A percentile compares a stretch with the other conserved stretches of the same genome.
phyloP scores from a whole-genome alignment of 2,797 vertebrate genomes.

The Chelmon rostratus region DNA sequence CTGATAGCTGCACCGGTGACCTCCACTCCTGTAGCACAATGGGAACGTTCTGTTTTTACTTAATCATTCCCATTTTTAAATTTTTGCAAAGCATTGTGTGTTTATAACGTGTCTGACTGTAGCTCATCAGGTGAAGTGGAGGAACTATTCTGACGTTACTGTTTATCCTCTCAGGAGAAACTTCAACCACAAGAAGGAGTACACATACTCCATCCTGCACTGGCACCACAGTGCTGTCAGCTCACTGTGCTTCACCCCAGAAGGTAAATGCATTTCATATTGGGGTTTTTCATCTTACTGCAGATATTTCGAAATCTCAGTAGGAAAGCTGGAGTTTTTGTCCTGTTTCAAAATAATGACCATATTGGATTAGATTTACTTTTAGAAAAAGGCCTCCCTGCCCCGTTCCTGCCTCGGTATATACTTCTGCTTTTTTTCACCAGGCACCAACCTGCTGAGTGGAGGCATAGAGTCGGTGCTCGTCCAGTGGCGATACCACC shows the following conservation, averaged over 20 bases:
- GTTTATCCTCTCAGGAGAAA: slow-evolving; percentile 88
- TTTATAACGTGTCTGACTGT: no score
- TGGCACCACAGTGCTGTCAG: slow-evolving; percentile 93
- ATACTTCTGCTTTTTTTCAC: not conserved
- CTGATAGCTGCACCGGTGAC: not conserved
- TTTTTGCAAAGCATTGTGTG: not conserved
- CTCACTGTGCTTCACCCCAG: slow-evolving; percentile 92
- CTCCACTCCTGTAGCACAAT: not conserved
- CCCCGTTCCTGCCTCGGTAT: not conserved
- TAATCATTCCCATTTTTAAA: not conserved
- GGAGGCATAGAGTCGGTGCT: slow-evolving; percentile 96
- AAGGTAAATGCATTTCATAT: slow-evolving; percentile 81
- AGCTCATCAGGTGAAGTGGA: not conserved
- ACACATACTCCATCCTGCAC: slow-evolving; percentile 91
- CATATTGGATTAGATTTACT: not conserved
- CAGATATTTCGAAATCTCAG: not conserved
- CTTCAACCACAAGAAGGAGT: slow-evolving; percentile 90
- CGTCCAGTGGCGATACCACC: slow-evolving; percentile 91
- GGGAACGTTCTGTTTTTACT: not conserved
- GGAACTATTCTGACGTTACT: not conserved
- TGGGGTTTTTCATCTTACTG: not conserved
- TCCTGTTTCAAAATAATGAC: not conserved
- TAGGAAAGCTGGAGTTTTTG: not conserved
- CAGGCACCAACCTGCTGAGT: slow-evolving; percentile 93
- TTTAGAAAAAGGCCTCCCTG: not conserved